A percentile compares a stretch with the other conserved stretches of the same genome.
phyloP scores from a whole-genome alignment of 2,888 invertebrate species.

The Epistrophe eligans region DNA sequence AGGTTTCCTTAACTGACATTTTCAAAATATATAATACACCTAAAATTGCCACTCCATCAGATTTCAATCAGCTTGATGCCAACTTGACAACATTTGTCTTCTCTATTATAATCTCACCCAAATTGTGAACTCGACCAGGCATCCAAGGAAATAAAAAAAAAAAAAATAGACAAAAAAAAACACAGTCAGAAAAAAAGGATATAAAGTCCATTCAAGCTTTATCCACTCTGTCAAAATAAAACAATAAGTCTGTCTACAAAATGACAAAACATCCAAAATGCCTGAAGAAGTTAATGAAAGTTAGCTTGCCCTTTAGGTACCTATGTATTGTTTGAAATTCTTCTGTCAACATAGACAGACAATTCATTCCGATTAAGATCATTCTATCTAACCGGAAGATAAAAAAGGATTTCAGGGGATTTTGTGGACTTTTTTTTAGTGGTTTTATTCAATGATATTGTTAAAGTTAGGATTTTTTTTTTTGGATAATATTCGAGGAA shows the following conservation, averaged over 20 bases:
- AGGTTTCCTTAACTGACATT: neutral
- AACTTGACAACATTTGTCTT: slow-evolving; percentile 51
- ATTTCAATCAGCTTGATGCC: slow-evolving; percentile 54
- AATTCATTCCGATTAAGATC: slow-evolving; percentile 71
- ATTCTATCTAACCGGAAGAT: slow-evolving; percentile 29
- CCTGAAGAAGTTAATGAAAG: slow-evolving; percentile 66
- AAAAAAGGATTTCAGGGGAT: slow-evolving; percentile 57
- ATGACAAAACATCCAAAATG: slow-evolving; percentile 66
- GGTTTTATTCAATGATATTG: slow-evolving; percentile 37
- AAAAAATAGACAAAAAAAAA: slow-evolving; percentile 20
- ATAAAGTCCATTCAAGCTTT: slow-evolving; percentile 38
- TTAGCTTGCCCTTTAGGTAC: slow-evolving; percentile 29
- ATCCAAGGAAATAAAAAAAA: neutral
- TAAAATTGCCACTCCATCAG: slow-evolving; percentile 37
- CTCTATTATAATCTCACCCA: slow-evolving; percentile 22
- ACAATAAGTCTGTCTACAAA: slow-evolving; percentile 52
- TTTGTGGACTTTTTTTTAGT: slow-evolving; percentile 17
- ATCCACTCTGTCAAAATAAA: slow-evolving; percentile 55
- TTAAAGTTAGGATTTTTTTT: slow-evolving; percentile 1
- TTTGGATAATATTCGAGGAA: neutral
- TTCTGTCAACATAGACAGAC: slow-evolving; percentile 64
- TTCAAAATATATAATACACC: neutral
- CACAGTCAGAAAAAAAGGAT: neutral
- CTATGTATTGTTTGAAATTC: slow-evolving; percentile 39
- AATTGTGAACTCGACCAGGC: neutral